Base-by-base conservation (phyloP, 2,888 invertebrate genomes). In the Lymantria dispar region DNA sequence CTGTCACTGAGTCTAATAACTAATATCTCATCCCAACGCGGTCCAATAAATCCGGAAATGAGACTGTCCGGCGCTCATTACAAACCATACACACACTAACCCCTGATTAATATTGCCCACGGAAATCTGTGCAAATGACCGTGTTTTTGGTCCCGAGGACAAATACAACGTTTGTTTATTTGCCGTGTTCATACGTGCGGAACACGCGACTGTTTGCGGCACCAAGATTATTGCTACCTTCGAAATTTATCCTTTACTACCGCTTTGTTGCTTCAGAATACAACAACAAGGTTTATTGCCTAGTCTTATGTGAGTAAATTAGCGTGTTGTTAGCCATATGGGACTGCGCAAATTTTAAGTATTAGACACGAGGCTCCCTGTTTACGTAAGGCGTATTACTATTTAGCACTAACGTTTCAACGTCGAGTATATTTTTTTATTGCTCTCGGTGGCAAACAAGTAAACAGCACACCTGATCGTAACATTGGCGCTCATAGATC, bases 151-250 rank as follows among this genome's bases (percentile, higher is more conserved):
- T 43, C 7, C 0, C 13, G 33, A 49, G 30, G 40, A 40, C 30
- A 41, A 52, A 61, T 46, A 55, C 33, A 40, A 29, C 31, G 47
- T 13, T 41, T 39, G 15, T 8, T 29, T 43, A 43, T 56, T 47
- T 40, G 15, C 39, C 3, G 36, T 47, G 31, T 45, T 43, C 41
- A 38, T 40, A 42, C 47, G 47, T 45, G 42, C 41, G 33, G 22
- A 15, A 47, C 38, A 45, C 13, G 43, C 43, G 48, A 56, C 45
- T 52, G 43, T 49, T 45, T 49, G 47, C 47, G 30, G 14, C 43
- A 50, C 49, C 45, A 55, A 49, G 48, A 49, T 50, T 51, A 48
- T 49, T 59, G 50, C 40, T 44, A 36, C 29, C 36, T 51, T 50
- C 37, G 37, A 40, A 47, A 33, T 40, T 33, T 15, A 37, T 40